Evolutionary conservation across 2,888 invertebrate genomes (phyloP).

Genomic region (Sarcophaga subvicina): DNA sequence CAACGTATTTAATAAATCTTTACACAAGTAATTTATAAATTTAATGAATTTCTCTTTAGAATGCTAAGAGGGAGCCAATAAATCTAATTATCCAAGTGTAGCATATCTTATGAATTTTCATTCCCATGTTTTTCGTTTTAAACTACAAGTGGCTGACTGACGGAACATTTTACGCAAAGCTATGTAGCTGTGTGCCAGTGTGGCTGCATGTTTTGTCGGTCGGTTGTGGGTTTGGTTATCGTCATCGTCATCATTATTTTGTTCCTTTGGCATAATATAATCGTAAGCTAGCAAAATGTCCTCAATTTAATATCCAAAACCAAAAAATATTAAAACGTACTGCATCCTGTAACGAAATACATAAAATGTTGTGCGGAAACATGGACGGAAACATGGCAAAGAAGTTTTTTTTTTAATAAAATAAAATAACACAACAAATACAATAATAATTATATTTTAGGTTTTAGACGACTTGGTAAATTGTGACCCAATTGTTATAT

Average conservation of each 20-base stretch:
- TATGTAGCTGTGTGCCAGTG: neutral
- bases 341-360: neutral
- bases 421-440: no score
- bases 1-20: no score
- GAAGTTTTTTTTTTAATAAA: neutral
- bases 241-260: no score
- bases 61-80: neutral
- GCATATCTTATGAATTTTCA: neutral
- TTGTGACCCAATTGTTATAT: neutral
- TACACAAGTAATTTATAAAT: neutral
- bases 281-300: conserved; percentile 11
- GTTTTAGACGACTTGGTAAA: neutral
- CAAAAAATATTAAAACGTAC: neutral
- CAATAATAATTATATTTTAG: neutral
- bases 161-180: neutral
- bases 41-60: neutral
- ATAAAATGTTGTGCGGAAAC: neutral
- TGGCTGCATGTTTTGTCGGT: neutral
- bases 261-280: neutral
- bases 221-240: neutral
- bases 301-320: conserved; percentile 5
- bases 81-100: neutral
- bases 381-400: neutral
- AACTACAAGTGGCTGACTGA: neutral
- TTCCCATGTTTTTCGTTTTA: neutral